Percentiles rank a stretch among this genome's conserved stretches.
These are phyloP conservation scores for Gorsachius magnificus DNA, from an alignment of 2,797 vertebrate genomes.

Conservation along the genomic window DNA sequence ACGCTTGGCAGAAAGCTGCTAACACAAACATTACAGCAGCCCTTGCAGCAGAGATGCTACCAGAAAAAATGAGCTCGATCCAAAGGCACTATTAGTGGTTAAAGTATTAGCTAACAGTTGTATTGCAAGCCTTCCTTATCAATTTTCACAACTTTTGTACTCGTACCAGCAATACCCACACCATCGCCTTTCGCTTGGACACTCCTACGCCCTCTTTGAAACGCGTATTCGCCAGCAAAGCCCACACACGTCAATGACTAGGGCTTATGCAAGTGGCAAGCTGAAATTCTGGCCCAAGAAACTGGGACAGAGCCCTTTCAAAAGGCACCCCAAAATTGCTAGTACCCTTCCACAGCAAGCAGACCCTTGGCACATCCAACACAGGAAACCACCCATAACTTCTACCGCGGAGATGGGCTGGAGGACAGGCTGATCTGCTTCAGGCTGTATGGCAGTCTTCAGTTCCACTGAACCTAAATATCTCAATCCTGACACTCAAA, in stretches of 20 bases:
- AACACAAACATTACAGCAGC: constrained; percentile 43
- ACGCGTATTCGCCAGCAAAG: background rate
- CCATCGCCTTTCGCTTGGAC: background rate
- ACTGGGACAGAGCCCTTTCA: background rate
- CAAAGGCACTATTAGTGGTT: constrained; percentile 24
- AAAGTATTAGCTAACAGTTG: background rate
- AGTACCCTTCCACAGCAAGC: background rate
- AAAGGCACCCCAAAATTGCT: background rate
- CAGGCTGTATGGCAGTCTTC: background rate
- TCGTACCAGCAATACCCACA: background rate
- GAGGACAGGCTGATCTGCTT: background rate
- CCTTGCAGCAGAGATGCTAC: constrained; percentile 39
- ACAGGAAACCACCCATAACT: background rate
- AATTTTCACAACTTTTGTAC: background rate
- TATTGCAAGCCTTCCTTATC: background rate
- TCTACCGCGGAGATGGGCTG: background rate
- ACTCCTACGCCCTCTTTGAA: background rate
- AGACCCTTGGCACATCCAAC: background rate
- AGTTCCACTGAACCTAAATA: background rate
- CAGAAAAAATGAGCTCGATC: constrained; percentile 43
- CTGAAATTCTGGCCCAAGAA: background rate
- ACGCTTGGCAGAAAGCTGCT: constrained; percentile 36
- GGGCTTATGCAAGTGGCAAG: background rate
- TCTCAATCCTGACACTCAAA: background rate
- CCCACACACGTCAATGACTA: background rate